A percentile compares a stretch with the other conserved stretches of the same genome.
Conservation (phyloP, 1,140 invertebrate genomes). For the Aethina tumida region DNA sequence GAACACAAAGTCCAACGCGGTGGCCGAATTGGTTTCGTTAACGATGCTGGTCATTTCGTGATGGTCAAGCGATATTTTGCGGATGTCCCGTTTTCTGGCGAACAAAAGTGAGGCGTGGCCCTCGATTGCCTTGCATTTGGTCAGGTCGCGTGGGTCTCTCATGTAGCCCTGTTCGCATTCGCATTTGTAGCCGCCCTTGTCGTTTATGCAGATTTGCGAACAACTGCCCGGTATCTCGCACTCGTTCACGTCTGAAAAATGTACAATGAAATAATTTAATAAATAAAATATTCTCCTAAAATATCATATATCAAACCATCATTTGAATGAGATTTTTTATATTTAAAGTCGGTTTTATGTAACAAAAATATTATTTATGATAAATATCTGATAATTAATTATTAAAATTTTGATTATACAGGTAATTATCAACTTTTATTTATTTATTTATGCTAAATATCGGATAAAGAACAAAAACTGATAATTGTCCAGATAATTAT, state of each 20-base stretch:
- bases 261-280: too few relatives aligned
- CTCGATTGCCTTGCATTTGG: conserved; percentile 78
- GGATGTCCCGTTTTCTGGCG: conserved; percentile 74
- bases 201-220: conserved; percentile 87
- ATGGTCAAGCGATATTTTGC: conserved; percentile 82
- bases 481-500: too few relatives aligned
- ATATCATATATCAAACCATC: too few relatives aligned
- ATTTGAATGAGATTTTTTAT: too few relatives aligned
- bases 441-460: too few relatives aligned
- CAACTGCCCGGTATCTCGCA: conserved; percentile 81
- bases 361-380: too few relatives aligned
- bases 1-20: conserved; percentile 83
- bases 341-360: too few relatives aligned
- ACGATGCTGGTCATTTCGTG: conserved; percentile 84
- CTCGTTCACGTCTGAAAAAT: conserved; percentile 94
- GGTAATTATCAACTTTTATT: too few relatives aligned
- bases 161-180: conserved; percentile 81
- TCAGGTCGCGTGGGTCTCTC: conserved; percentile 70
- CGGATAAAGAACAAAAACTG: too few relatives aligned
- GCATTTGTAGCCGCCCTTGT: conserved; percentile 87
- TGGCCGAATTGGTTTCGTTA: conserved; percentile 76
- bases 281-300: too few relatives aligned
- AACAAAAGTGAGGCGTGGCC: conserved; percentile 78
- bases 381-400: too few relatives aligned
- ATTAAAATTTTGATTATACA: too few relatives aligned